phyloP scores from a whole-genome alignment of 2,113 vertebrate species.

The Hipposideros armiger region DNA sequence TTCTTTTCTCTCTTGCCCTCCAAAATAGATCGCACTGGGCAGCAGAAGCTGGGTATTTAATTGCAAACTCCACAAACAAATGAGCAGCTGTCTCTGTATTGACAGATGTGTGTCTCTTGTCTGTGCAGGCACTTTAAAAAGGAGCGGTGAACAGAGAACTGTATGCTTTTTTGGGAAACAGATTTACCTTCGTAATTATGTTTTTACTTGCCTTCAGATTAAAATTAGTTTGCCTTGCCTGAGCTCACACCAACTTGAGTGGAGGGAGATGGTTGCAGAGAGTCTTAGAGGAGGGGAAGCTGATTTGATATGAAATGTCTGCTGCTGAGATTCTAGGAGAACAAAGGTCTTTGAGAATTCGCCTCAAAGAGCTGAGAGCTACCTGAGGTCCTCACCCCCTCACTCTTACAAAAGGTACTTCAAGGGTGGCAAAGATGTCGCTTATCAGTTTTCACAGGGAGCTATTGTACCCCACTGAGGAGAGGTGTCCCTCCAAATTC shows the following conservation, averaged over 20 bases:
- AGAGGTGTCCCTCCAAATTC: not conserved
- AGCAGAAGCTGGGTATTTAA: slow-evolving; percentile 43
- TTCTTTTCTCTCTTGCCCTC: slow-evolving; percentile 52
- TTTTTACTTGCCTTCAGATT: slow-evolving; percentile 65
- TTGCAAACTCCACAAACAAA: slow-evolving; percentile 53
- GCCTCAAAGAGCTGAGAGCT: not conserved
- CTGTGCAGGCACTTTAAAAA: slow-evolving; percentile 52
- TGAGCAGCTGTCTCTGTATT: slow-evolving; percentile 67
- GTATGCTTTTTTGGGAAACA: slow-evolving; percentile 56
- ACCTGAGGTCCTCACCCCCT: not conserved
- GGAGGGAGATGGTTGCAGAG: not conserved
- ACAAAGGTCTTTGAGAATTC: not conserved
- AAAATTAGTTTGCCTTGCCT: slow-evolving; percentile 58
- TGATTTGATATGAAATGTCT: not conserved
- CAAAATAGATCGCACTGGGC: slow-evolving; percentile 36
- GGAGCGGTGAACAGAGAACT: slow-evolving; percentile 35
- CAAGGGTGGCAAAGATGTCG: not conserved
- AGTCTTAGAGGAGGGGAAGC: no score
- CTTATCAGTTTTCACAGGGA: not conserved
- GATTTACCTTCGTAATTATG: slow-evolving; percentile 68
- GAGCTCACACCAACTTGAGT: not conserved
- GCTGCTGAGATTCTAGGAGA: not conserved
- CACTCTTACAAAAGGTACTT: not conserved
- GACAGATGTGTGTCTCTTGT: slow-evolving; percentile 55
- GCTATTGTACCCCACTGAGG: not conserved